A percentile compares a stretch with the other conserved stretches of the same genome.
Conservation (phyloP, 2,888 invertebrate genomes). For the Periphyllus acericola region DNA sequence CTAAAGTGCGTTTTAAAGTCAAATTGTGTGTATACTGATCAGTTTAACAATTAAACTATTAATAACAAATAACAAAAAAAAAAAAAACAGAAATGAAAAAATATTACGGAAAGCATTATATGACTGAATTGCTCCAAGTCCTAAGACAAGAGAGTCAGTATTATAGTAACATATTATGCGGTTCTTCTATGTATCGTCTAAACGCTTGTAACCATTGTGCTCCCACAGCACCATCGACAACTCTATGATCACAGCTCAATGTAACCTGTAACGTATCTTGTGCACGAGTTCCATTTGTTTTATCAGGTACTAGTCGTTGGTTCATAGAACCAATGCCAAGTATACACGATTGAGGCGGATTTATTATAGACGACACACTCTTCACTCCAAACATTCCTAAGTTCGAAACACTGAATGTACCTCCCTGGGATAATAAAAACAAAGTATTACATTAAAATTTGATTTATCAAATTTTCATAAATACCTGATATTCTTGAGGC, state of each 20-base stretch:
- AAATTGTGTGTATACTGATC: constrained; percentile 21
- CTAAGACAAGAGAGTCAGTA: constrained; percentile 2
- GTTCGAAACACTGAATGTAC: constrained; percentile 94
- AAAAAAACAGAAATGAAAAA: constrained; percentile 30
- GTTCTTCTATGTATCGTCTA: constrained; percentile 88
- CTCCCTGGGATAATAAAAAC: constrained; percentile 73
- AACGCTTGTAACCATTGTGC: constrained; percentile 95
- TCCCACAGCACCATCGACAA: constrained; percentile 97
- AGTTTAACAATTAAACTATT: constrained; percentile 53
- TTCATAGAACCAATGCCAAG: constrained; percentile 88
- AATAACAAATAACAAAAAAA: constrained; percentile 57
- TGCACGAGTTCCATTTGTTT: constrained; percentile 68
- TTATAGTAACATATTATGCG: constrained; percentile 91
- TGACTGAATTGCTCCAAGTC: constrained; percentile 8
- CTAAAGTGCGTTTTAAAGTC: constrained; percentile 32
- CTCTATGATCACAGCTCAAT: constrained; percentile 95
- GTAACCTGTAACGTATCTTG: constrained; percentile 85
- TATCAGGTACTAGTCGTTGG: constrained; percentile 79
- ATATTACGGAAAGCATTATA: constrained; percentile 43
- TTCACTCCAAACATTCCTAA: constrained; percentile 94
- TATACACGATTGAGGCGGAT: constrained; percentile 95
- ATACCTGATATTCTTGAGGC: constrained; percentile 89
- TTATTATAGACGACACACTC: constrained; percentile 92
- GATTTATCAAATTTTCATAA: not conserved
- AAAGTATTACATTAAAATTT: not conserved